A percentile compares a stretch with the other conserved stretches of the same genome.
These are phyloP conservation scores for Gastrophysa polygoni DNA, from an alignment of 2,888 invertebrate genomes.

Conservation along the genomic window DNA sequence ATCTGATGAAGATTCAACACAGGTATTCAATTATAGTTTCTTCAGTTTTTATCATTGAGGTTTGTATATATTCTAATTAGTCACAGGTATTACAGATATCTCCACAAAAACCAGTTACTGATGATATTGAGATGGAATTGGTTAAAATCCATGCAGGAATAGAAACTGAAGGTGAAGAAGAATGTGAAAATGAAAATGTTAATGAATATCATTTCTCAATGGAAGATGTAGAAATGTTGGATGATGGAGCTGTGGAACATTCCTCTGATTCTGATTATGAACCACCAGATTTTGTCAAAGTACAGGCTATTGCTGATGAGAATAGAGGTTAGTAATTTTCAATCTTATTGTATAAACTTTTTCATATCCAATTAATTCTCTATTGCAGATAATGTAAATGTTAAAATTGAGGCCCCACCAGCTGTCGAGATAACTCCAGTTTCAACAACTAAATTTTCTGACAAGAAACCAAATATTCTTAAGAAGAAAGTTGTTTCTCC, in stretches of 20 bases:
- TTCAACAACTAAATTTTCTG: neutral
- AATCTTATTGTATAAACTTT: neutral
- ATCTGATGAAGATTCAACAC: conserved; percentile 51
- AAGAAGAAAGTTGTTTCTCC: conserved; percentile 40
- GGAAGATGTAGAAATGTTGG: conserved; percentile 36
- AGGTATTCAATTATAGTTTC: too few relatives aligned
- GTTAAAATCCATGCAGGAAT: conserved; percentile 52
- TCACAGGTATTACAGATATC: conserved; percentile 27
- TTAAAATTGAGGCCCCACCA: conserved; percentile 46
- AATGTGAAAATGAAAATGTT: conserved; percentile 31
- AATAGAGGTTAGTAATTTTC: conserved; percentile 24
- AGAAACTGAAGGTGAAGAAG: conserved; percentile 28
- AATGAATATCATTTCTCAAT: conserved; percentile 34
- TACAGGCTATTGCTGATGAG: conserved; percentile 40
- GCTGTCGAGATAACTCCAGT: conserved; percentile 24
- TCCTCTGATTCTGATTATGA: conserved; percentile 54
- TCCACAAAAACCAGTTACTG: conserved; percentile 32
- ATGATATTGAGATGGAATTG: conserved; percentile 55
- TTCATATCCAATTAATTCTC: neutral
- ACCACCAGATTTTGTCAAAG: conserved; percentile 31
- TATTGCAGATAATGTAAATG: conserved; percentile 31
- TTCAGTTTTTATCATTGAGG: too few relatives aligned
- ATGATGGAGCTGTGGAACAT: conserved; percentile 51
- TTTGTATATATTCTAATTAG: too few relatives aligned
- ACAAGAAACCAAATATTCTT: conserved; percentile 50